Evolutionary conservation across 2,888 invertebrate genomes (phyloP).

Genomic region (Leistus spinibarbis): DNA sequence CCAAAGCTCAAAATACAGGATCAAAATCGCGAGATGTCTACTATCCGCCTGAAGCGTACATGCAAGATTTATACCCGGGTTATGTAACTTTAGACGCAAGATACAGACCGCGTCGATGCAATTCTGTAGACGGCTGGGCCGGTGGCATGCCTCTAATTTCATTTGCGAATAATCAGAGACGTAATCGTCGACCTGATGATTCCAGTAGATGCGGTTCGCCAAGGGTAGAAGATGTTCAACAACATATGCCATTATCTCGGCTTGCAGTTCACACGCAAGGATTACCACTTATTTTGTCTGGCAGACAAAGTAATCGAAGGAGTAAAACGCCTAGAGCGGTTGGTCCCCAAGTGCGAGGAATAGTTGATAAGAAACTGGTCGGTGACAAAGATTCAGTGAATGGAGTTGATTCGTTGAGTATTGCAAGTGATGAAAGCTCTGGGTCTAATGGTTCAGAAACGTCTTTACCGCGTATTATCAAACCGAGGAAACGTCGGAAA

Average conservation of each 20-base stretch:
- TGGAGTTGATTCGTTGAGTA: slow-evolving; percentile 67
- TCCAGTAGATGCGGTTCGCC: slow-evolving; percentile 47
- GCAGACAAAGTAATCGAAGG: slow-evolving; percentile 61
- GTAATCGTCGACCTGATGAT: slow-evolving; percentile 44
- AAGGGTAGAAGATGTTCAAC: slow-evolving; percentile 44
- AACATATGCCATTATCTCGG: slow-evolving; percentile 68
- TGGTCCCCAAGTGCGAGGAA: slow-evolving; percentile 16
- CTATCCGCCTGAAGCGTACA: slow-evolving; percentile 44
- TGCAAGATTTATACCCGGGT: slow-evolving; percentile 52
- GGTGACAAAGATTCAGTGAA: slow-evolving; percentile 21
- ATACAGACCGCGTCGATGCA: slow-evolving; percentile 49
- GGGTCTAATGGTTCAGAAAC: slow-evolving; percentile 70
- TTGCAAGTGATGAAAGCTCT: slow-evolving; percentile 79
- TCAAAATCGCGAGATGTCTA: slow-evolving; percentile 42
- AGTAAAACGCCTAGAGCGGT: slow-evolving; percentile 47
- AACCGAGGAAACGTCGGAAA: slow-evolving; percentile 87
- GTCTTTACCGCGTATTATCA: slow-evolving; percentile 85
- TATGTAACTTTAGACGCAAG: slow-evolving; percentile 60
- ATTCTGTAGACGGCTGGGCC: slow-evolving; percentile 72
- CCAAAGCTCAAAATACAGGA: slow-evolving; percentile 44
- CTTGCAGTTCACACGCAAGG: slow-evolving; percentile 85
- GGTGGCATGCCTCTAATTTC: slow-evolving; percentile 79
- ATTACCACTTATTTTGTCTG: slow-evolving; percentile 79
- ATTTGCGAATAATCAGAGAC: slow-evolving; percentile 69
- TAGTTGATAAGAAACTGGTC: slow-evolving; percentile 50